Evolutionary conservation across 2,797 vertebrate species (phyloP).

Genomic region (Sebastes taczanowskii): DNA sequence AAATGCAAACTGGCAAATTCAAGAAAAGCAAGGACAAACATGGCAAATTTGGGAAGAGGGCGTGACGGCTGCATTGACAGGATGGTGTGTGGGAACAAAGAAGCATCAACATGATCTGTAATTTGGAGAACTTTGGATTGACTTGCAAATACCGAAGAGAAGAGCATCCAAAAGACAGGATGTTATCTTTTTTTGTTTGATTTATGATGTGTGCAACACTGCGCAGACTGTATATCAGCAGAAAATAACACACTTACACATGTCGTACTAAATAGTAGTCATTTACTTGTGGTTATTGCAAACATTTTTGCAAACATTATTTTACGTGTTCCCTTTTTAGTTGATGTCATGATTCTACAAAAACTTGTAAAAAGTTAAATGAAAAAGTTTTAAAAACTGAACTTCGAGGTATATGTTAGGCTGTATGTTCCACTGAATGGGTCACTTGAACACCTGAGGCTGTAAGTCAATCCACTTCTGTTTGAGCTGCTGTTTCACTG

Average conservation of each 20-base stretch:
- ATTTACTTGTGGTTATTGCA: constrained; percentile 37
- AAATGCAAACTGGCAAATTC: constrained; percentile 79
- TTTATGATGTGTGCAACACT: neutral
- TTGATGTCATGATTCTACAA: constrained; percentile 15
- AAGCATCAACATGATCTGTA: neutral
- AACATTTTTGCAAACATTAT: neutral
- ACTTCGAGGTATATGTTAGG: constrained; percentile 50
- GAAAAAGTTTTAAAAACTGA: neutral
- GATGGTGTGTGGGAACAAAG: neutral
- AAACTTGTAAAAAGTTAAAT: constrained; percentile 5
- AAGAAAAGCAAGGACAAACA: constrained; percentile 81
- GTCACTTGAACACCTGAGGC: constrained; percentile 71
- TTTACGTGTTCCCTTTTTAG: neutral
- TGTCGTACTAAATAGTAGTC: constrained; percentile 23
- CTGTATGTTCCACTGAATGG: neutral
- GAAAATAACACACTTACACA: constrained; percentile 16
- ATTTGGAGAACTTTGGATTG: neutral
- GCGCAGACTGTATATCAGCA: neutral
- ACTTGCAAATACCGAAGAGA: neutral
- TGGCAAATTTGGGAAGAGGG: constrained; percentile 77
- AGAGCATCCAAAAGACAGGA: neutral
- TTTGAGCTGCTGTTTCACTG: constrained; percentile 85
- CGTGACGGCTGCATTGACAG: constrained; percentile 7
- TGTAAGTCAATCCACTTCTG: constrained; percentile 86
- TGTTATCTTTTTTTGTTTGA: neutral